Conservation (phyloP, 1,140 invertebrate species). For the Thalassaphorura encarpata region DNA sequence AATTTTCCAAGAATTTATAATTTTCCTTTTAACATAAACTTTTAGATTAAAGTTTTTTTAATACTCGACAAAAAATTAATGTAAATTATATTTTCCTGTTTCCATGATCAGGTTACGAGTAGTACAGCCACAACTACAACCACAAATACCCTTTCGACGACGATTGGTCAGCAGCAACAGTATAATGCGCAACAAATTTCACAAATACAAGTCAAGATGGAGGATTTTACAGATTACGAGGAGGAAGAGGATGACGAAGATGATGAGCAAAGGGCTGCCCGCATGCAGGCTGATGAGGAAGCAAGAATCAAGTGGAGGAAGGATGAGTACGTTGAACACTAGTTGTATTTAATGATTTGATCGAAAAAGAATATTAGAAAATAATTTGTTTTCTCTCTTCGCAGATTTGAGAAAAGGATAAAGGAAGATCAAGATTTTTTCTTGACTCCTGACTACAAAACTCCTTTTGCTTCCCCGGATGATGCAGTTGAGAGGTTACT, state of each 20-base stretch:
- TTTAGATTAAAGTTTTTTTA: too few relatives aligned
- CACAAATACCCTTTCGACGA: slow-evolving; percentile 2
- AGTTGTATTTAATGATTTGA: too few relatives aligned
- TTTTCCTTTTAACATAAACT: too few relatives aligned
- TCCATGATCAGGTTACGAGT: slow-evolving; percentile 5
- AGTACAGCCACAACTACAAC: not conserved
- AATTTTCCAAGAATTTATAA: too few relatives aligned
- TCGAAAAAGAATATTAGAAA: slow-evolving; percentile 4
- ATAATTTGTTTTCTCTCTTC: slow-evolving; percentile 24
- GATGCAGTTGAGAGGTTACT: slow-evolving; percentile 70
- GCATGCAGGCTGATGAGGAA: slow-evolving; percentile 25
- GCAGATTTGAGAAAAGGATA: slow-evolving; percentile 60
- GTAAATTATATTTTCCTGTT: not conserved
- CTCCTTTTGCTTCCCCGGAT: slow-evolving; percentile 57
- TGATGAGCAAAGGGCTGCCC: slow-evolving; percentile 22
- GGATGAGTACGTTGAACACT: slow-evolving; percentile 23
- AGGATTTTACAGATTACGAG: too few relatives aligned
- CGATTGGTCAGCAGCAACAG: not conserved
- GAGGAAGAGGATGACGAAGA: slow-evolving; percentile 26
- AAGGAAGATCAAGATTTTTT: slow-evolving; percentile 67
- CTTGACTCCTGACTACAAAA: slow-evolving; percentile 61
- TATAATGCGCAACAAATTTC: not conserved
- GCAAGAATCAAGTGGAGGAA: slow-evolving; percentile 25
- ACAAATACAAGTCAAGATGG: not conserved
- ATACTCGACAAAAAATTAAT: too few relatives aligned